A percentile compares a stretch with the other conserved stretches of the same genome.
phyloP scores from a whole-genome alignment of 2,113 vertebrate species.

The Campylomormyrus numenius region DNA sequence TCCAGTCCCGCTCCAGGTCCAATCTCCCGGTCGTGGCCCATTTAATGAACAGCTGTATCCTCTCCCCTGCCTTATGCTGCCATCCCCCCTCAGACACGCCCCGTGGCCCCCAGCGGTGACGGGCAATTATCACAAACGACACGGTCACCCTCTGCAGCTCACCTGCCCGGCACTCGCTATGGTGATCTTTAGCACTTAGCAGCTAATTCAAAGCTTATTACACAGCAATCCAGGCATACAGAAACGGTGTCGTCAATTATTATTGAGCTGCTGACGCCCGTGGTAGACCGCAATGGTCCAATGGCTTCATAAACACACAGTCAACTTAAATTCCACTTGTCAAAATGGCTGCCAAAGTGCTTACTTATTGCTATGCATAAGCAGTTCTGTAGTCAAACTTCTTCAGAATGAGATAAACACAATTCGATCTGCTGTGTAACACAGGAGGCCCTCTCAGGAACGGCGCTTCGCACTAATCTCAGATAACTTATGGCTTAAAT shows the following conservation, averaged over 20 bases:
- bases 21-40: conserved; percentile 44
- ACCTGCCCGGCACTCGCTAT: neutral
- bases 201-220: neutral
- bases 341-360: neutral
- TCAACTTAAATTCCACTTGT: neutral
- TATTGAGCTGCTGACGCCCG: neutral
- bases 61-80: conserved; percentile 39
- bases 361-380: neutral
- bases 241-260: neutral
- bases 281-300: neutral
- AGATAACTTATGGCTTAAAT: conserved; percentile 9
- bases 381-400: neutral
- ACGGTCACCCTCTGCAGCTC: conserved; percentile 25
- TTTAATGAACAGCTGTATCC: conserved; percentile 57
- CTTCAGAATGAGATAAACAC: neutral
- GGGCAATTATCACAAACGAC: conserved; percentile 49
- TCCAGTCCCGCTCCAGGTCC: conserved; percentile 28
- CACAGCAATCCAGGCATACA: neutral
- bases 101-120: conserved; percentile 43
- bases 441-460: neutral
- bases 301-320: neutral
- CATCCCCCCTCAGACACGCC: conserved; percentile 38
- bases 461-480: neutral
- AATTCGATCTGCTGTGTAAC: neutral
- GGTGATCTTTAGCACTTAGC: neutral